Evolutionary conservation across 2,888 invertebrate genomes (phyloP).

Genomic region (Epirrhoe alternata): DNA sequence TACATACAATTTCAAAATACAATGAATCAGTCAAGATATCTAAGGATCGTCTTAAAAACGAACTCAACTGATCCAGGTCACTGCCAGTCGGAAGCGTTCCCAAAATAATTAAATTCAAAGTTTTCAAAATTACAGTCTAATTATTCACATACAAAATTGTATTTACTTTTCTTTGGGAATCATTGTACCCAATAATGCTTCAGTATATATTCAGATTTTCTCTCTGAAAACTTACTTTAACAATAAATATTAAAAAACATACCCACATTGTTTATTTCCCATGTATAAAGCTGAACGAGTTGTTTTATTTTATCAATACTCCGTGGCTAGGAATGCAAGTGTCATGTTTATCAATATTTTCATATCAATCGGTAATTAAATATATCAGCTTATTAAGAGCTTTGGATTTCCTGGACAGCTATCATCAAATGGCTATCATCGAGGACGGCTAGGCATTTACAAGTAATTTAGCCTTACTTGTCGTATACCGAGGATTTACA

Average conservation of each 20-base stretch:
- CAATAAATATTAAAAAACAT: background rate
- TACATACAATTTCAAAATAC: no score
- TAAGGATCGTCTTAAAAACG: no score
- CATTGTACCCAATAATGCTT: no score
- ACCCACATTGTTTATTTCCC: background rate
- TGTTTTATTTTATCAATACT: background rate
- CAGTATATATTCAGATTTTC: no score
- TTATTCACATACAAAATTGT: no score
- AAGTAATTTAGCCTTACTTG: background rate
- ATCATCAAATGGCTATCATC: background rate
- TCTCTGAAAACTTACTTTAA: no score
- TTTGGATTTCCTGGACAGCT: background rate
- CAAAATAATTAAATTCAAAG: no score
- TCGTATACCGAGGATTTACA: background rate
- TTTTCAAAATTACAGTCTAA: no score
- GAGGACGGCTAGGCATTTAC: background rate
- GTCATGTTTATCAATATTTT: background rate
- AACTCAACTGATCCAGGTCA: no score
- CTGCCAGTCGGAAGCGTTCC: no score
- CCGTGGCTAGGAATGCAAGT: background rate
- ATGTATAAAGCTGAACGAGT: background rate
- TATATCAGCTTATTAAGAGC: background rate
- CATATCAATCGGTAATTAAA: background rate
- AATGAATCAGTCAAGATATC: no score
- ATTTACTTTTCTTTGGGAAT: no score